A percentile compares a stretch with the other conserved stretches of the same genome.
These are phyloP conservation scores for Syngnathus floridae DNA, from an alignment of 2,113 vertebrate genomes.

Conservation along the genomic window DNA sequence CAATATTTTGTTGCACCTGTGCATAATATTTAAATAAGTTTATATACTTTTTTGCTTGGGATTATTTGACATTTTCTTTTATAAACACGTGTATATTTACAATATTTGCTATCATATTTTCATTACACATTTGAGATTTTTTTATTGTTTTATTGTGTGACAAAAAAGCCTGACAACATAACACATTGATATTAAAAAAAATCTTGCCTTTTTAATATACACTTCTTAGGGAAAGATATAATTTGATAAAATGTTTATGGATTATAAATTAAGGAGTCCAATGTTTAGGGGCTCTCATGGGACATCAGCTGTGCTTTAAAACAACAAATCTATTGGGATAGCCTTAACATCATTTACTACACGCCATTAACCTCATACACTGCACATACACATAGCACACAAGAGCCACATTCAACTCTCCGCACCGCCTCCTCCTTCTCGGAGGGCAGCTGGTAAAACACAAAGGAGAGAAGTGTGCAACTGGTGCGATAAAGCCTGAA, in stretches of 20 bases:
- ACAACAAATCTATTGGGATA: slow-evolving; percentile 20
- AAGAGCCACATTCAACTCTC: slow-evolving; percentile 26
- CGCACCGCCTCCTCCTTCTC: slow-evolving; percentile 30
- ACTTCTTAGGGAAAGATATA: background rate
- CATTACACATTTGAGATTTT: background rate
- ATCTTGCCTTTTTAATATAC: background rate
- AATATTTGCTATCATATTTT: background rate
- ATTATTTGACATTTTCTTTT: background rate
- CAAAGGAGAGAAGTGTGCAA: slow-evolving; percentile 73
- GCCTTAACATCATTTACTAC: slow-evolving; percentile 22
- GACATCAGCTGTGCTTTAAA: slow-evolving; percentile 8
- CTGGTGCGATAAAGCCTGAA: slow-evolving; percentile 70
- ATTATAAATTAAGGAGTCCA: background rate
- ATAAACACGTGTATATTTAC: background rate
- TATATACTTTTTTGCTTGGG: background rate
- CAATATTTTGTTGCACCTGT: no score
- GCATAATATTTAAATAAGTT: background rate
- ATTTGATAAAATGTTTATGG: background rate
- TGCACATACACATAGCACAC: slow-evolving; percentile 19
- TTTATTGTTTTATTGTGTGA: no score
- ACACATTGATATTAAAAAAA: no score
- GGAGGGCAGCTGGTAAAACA: slow-evolving; percentile 71
- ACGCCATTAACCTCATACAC: slow-evolving; percentile 15
- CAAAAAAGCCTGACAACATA: no score
- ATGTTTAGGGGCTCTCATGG: background rate